Base-by-base conservation (phyloP, 2,888 invertebrate genomes). In the Drosophila monieri region DNA sequence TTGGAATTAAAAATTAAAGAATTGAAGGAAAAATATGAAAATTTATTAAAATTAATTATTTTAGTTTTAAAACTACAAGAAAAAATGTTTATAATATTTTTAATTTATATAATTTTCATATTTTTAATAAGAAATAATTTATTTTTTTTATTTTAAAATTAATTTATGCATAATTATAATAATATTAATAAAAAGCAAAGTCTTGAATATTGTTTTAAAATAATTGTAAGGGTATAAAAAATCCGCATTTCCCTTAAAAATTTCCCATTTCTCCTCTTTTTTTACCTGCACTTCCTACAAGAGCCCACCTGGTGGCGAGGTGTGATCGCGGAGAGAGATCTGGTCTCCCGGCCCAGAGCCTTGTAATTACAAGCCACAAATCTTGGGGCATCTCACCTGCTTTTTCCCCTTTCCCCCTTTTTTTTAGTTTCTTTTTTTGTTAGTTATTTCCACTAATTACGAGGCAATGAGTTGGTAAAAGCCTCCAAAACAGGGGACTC, bases 361-460 rank as follows among this genome's bases (percentile, higher is more conserved):
- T 52, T 30, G 64, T 66, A 66, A 66, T 66, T 66, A 66, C 56
- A 43, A 48, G 37, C 44, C 10, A 35, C 49, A 35, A 59, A 27
- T 23, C 43, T 49, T 21, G 32, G 32, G 8, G 15, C 32, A 32
- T 23, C 55, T 27, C 25, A 14, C 23, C 48, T n/a, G 25, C 47
- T 9, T 15, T 49, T 2, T n/a, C 46, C 27, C 18, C 15, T 6
- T 10, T 23, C 8, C 6, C n/a, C 32, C 27, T 51, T 49, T 10
- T 3, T 10, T 10, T 30, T 10, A 32, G n/a, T 8, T 59, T 52
- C 56, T 62, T 35, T 61, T 18, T 64, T 39, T 52, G n/a, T 39
- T 81, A 80, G 88, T 86, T 85, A 88, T 86, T 81, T 80, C 80
- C 76, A 86, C 86, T 86, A 86, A 86, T 86, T 86, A 85, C 86